These are phyloP conservation scores for Cebus imitator DNA, from an alignment of 2,113 vertebrate genomes.

Conservation along the genomic window DNA sequence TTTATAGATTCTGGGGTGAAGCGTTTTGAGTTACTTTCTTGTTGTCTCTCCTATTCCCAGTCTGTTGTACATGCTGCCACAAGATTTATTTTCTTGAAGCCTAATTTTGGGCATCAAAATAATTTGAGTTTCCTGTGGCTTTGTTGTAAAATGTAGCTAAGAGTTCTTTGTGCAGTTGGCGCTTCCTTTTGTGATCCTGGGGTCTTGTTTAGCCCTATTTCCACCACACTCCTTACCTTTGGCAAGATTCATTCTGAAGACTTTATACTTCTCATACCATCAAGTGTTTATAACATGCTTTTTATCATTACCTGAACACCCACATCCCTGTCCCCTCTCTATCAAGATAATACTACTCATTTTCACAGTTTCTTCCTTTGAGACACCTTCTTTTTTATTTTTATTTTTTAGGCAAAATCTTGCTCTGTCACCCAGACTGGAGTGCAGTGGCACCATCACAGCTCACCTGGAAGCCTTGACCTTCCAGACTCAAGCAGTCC, in stretches of 20 bases:
- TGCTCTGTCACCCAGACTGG: too few species aligned
- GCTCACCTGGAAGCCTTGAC: too few species aligned
- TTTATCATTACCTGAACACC: not conserved
- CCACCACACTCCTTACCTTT: not conserved
- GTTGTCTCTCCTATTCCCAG: not conserved
- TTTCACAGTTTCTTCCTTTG: not conserved
- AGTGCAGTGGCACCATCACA: too few species aligned
- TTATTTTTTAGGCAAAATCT: too few species aligned
- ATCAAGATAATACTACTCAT: not conserved
- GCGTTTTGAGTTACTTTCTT: not conserved
- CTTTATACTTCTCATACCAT: not conserved
- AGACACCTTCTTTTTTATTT: too few species aligned
- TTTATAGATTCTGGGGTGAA: not conserved
- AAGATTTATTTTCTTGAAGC: not conserved
- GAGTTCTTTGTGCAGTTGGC: not conserved
- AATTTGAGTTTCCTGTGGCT: not conserved
- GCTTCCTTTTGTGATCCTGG: not conserved
- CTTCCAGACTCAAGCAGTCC: too few species aligned
- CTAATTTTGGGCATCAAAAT: not conserved
- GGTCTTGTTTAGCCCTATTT: not conserved
- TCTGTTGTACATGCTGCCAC: not conserved
- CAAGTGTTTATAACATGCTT: not conserved
- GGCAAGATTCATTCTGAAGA: not conserved
- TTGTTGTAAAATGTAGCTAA: not conserved
- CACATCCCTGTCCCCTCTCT: fast-evolving